phyloP scores from a whole-genome alignment of 1,140 invertebrate species.

The Ooceraea biroi region DNA sequence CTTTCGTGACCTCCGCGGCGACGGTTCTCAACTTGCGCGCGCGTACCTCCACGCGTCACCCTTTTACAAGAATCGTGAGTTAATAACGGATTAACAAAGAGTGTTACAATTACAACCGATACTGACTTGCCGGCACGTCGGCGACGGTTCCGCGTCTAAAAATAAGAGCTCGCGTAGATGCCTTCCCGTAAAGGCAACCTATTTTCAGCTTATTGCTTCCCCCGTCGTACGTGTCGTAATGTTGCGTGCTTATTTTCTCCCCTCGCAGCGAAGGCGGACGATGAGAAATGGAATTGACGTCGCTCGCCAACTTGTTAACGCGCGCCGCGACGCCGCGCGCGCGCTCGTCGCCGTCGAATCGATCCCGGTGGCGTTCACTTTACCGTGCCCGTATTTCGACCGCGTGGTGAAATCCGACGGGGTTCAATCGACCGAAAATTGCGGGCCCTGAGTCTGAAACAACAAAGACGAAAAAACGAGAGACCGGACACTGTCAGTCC shows the following conservation, averaged over 20 bases:
- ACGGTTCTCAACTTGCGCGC: conserved; percentile 79
- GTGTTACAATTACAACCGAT: too few species aligned
- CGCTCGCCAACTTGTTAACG: background rate
- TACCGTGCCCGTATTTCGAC: background rate
- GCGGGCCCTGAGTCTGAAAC: background rate
- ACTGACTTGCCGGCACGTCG: too few species aligned
- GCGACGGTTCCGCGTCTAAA: too few species aligned
- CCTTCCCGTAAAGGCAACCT: background rate
- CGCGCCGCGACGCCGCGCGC: background rate
- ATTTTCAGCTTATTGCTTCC: background rate
- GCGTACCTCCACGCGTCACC: conserved; percentile 16
- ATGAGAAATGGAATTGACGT: background rate
- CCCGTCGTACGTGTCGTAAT: background rate
- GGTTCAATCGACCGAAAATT: conserved; percentile 33
- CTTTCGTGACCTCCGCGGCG: conserved; percentile 83
- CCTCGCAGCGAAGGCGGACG: too few species aligned
- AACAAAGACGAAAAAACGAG: conserved; percentile 33
- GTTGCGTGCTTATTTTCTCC: background rate
- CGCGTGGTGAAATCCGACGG: background rate
- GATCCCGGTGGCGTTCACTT: background rate
- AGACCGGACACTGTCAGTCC: conserved; percentile 44
- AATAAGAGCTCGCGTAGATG: too few species aligned
- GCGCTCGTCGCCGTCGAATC: background rate
- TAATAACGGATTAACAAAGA: too few species aligned
- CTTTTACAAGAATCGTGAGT: background rate